phyloP scores from a whole-genome alignment of 2,113 vertebrate genomes.

The Oncorhynchus keta region DNA sequence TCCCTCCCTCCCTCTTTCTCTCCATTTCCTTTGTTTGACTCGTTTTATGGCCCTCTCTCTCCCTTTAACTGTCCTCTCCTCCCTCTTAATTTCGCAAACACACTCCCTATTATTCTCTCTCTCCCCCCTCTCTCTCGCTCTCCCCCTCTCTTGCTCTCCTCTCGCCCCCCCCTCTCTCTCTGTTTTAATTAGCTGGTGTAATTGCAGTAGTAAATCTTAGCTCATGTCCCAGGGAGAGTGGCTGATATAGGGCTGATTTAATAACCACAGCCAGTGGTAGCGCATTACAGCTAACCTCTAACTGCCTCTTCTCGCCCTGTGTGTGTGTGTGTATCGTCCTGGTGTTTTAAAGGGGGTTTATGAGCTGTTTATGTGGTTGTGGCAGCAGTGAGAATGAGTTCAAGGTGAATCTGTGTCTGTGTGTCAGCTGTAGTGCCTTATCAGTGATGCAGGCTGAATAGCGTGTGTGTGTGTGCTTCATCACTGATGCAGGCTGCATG shows the following conservation, averaged over 20 bases:
- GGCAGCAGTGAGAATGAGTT: conserved; percentile 62
- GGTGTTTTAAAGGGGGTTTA: conserved; percentile 58
- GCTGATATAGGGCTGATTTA: conserved; percentile 79
- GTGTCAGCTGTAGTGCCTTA: conserved; percentile 62
- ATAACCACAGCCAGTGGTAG: conserved; percentile 60
- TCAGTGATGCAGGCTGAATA: conserved; percentile 67
- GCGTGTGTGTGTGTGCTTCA: conserved; percentile 20
- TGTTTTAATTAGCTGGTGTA: conserved; percentile 76
- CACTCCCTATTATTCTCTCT: not conserved
- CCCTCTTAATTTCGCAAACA: conserved; percentile 23
- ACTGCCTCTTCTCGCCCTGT: conserved; percentile 5
- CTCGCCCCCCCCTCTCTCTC: not conserved
- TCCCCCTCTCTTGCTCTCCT: not conserved
- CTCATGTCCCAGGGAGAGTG: conserved; percentile 73
- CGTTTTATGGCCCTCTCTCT: not conserved
- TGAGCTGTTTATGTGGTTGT: conserved; percentile 71
- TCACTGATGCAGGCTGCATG: conserved; percentile 26
- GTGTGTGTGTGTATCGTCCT: conserved; percentile 1
- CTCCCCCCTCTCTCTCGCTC: conserved; percentile 47
- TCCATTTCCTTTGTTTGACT: conserved; percentile 8
- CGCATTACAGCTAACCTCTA: conserved; percentile 59
- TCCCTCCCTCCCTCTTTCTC: not conserved
- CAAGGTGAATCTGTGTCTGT: conserved; percentile 67
- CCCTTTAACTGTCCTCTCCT: conserved; percentile 5
- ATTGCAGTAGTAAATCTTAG: conserved; percentile 81